Base-by-base conservation (phyloP, 2,797 vertebrate genomes). In the Spatula versicolor region DNA sequence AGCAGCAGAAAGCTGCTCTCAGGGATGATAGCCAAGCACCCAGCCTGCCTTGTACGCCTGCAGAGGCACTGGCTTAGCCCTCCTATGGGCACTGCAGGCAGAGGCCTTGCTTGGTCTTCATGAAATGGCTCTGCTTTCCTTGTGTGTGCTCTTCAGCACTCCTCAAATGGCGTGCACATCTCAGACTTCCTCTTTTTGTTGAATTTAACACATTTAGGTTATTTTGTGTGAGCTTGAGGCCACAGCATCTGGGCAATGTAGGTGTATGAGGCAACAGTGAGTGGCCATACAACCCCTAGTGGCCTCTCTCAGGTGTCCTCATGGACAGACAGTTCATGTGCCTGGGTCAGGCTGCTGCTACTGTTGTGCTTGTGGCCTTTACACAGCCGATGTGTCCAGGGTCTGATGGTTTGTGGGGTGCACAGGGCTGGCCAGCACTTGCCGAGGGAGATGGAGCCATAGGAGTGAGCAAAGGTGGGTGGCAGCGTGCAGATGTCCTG, bases 211-310 rank as follows among this genome's bases (percentile, higher is more conserved):
- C 45, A 9, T 26, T 54, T 0, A 1, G 19, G n/a, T 68, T 9
- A 8, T 56, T 91, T 78, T 66, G 28, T 10, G 11, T 3, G 56
- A 28, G 15, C 26, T 28, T 52, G 50, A 52, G 50, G 41, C 62
- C 1, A 1, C 17, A 46, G 48, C 19, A 41, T 30, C 45, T 1
- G 2, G 28, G 41, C 48, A 16, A 4, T 0, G 3, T 2, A 18
- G 13, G 25, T 18, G 16, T 0, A 2, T 17, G 52, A 26, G n/a
- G 13, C 1, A 1, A 50, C 31, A 63, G 55, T 2, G 4, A 31
- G 64, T 2, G 3, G 55, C 39, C 2, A 0, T 48, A 43, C 54
- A 79, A 63, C 21, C 31, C 54, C 15, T 0, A 0, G 10, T 35
- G n/a, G 15, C 73, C 9, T 82, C 5, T 5, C 28, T 60, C 0